phyloP scores from a whole-genome alignment of 2,888 invertebrate genomes.

The Oegoconia quadripuncta region DNA sequence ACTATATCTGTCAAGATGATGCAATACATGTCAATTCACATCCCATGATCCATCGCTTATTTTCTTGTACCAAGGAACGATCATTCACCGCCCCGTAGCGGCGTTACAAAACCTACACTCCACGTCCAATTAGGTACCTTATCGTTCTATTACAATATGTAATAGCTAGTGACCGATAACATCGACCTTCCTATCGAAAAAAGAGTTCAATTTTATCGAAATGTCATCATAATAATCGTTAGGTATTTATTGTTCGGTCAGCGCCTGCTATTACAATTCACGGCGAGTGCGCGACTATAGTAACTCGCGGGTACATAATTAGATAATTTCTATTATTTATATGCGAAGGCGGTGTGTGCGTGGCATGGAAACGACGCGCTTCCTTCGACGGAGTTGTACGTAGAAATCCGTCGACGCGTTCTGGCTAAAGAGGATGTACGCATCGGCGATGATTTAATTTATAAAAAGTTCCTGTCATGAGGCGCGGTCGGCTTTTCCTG shows the following conservation, averaged over 20 bases:
- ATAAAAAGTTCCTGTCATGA: conserved; percentile 59
- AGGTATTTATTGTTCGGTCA: conserved; percentile 46
- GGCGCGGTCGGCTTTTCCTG: conserved; percentile 52
- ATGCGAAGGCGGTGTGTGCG: conserved; percentile 59
- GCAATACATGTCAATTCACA: too few species aligned
- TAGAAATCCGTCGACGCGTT: conserved; percentile 56
- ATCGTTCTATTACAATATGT: conserved; percentile 65
- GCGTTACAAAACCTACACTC: conserved; percentile 23
- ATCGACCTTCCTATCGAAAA: conserved; percentile 65
- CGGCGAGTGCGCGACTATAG: conserved; percentile 50
- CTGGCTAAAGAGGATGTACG: conserved; percentile 69
- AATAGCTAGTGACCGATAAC: conserved; percentile 69
- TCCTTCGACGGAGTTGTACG: conserved; percentile 58
- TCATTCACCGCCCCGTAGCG: too few species aligned
- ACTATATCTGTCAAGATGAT: too few species aligned
- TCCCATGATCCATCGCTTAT: too few species aligned
- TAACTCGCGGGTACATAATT: conserved; percentile 66
- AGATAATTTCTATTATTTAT: conserved; percentile 78
- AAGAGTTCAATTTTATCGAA: conserved; percentile 59
- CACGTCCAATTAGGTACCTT: conserved; percentile 55
- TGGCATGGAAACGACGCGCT: conserved; percentile 58
- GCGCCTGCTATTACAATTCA: conserved; percentile 58
- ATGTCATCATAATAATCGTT: conserved; percentile 56
- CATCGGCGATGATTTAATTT: conserved; percentile 22
- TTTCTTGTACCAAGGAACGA: too few species aligned